Percentiles rank a stretch among this genome's conserved stretches.
phyloP scores from a whole-genome alignment of 2,797 vertebrate species.

The Scolopax rusticola region DNA sequence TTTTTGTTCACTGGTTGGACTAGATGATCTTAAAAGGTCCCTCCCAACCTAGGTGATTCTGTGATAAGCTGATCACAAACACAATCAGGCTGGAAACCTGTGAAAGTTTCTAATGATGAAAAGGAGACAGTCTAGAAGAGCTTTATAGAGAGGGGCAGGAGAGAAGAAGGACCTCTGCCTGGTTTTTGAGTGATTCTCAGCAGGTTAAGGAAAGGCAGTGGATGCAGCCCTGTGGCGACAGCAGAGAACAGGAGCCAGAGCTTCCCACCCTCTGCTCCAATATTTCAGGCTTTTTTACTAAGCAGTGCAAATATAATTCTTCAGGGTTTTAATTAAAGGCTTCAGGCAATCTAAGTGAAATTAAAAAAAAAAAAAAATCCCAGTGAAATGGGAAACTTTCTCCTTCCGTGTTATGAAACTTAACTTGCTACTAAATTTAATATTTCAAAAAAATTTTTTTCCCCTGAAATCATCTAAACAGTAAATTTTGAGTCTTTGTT shows the following conservation, averaged over 20 bases:
- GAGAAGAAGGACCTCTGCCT: neutral
- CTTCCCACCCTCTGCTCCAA: neutral
- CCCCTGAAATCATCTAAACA: neutral
- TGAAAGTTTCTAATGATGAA: neutral
- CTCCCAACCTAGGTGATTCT: too few relatives aligned
- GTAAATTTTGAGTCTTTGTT: neutral
- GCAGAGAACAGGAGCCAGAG: neutral
- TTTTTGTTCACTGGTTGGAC: too few relatives aligned
- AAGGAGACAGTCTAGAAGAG: neutral
- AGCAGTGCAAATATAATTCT: neutral
- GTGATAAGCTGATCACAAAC: neutral
- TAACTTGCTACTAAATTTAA: neutral
- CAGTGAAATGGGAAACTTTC: neutral
- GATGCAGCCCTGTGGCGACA: fast-evolving
- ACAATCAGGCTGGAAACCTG: neutral
- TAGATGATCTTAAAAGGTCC: too few relatives aligned
- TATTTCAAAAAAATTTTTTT: neutral
- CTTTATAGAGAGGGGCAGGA: neutral
- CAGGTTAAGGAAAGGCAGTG: neutral
- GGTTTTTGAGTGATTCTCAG: fast-evolving
- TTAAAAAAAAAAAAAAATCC: neutral
- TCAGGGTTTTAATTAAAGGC: neutral
- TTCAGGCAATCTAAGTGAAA: neutral
- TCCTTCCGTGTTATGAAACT: neutral
- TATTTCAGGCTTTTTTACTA: neutral